phyloP scores from a whole-genome alignment of 2,797 vertebrate genomes.

The Arrhamphus sclerolepis region DNA sequence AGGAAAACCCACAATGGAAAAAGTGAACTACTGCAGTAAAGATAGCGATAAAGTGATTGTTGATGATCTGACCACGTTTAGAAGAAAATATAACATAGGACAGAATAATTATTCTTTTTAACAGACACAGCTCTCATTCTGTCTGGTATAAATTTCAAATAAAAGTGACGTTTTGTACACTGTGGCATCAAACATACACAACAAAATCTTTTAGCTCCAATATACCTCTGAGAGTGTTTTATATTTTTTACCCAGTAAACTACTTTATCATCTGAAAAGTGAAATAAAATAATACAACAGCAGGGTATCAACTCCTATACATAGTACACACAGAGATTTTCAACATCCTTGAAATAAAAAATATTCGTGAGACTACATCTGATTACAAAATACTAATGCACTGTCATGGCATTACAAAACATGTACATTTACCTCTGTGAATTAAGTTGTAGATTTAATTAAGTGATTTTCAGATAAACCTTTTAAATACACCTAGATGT shows the following conservation, averaged over 20 bases:
- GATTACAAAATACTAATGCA: constrained; percentile 55
- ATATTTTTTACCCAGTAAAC: constrained; percentile 41
- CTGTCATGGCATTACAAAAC: constrained; percentile 49
- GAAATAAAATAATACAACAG: constrained; percentile 41
- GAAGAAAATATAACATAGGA: constrained; percentile 24
- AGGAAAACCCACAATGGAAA: constrained; percentile 33
- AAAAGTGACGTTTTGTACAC: constrained; percentile 42
- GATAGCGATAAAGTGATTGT: constrained; percentile 24
- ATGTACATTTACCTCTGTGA: constrained; percentile 30
- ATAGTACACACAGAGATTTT: constrained; percentile 38
- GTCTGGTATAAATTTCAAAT: constrained; percentile 30
- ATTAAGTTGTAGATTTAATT: constrained; percentile 28
- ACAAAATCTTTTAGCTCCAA: constrained; percentile 49
- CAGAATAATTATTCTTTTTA: constrained; percentile 18
- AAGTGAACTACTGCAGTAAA: constrained; percentile 49
- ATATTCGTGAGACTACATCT: constrained; percentile 47
- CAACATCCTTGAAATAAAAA: constrained; percentile 43
- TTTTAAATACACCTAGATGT: constrained; percentile 69
- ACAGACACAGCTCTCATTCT: constrained; percentile 30
- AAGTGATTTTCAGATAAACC: constrained; percentile 55
- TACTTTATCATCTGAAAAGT: constrained; percentile 33
- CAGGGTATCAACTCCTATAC: constrained; percentile 38
- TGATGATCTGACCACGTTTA: constrained; percentile 22
- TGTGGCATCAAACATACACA: constrained; percentile 45
- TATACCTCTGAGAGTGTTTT: constrained; percentile 47